phyloP scores from a whole-genome alignment of 2,888 invertebrate genomes.

The Bembecia ichneumoniformis region DNA sequence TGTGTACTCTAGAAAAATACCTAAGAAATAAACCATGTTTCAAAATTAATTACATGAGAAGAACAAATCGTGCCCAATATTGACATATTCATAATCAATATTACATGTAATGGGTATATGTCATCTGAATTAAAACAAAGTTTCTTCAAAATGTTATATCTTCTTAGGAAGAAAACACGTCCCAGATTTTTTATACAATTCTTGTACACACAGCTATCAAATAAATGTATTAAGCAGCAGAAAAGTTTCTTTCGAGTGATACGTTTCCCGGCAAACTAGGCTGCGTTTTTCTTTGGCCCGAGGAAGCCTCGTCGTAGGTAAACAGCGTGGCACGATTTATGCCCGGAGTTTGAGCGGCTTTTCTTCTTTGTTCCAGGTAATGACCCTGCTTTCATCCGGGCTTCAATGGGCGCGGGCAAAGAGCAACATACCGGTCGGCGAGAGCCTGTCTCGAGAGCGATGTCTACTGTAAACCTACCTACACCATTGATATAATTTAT shows the following conservation, averaged over 20 bases:
- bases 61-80: too few relatives aligned
- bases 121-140: too few relatives aligned
- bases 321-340: constrained; percentile 65
- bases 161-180: too few relatives aligned
- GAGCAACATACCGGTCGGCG: constrained; percentile 44
- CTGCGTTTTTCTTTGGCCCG: constrained; percentile 61
- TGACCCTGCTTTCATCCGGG: constrained; percentile 66
- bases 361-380: constrained; percentile 69
- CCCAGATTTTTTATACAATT: too few relatives aligned
- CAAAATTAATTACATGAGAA: too few relatives aligned
- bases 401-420: constrained; percentile 56
- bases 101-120: too few relatives aligned
- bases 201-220: neutral
- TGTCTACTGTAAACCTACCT: neutral
- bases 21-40: too few relatives aligned
- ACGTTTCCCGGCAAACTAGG: constrained; percentile 40
- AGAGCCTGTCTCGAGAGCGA: constrained; percentile 21
- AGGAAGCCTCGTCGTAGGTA: constrained; percentile 56
- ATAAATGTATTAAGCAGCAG: constrained; percentile 1
- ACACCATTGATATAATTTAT: too few relatives aligned
- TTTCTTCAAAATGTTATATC: too few relatives aligned
- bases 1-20: too few relatives aligned
- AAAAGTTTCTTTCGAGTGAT: neutral
- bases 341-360: constrained; percentile 60
- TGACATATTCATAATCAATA: too few relatives aligned